These are phyloP conservation scores for Dendrolimus punctatus DNA, from an alignment of 1,140 invertebrate genomes.

Conservation along the genomic window DNA sequence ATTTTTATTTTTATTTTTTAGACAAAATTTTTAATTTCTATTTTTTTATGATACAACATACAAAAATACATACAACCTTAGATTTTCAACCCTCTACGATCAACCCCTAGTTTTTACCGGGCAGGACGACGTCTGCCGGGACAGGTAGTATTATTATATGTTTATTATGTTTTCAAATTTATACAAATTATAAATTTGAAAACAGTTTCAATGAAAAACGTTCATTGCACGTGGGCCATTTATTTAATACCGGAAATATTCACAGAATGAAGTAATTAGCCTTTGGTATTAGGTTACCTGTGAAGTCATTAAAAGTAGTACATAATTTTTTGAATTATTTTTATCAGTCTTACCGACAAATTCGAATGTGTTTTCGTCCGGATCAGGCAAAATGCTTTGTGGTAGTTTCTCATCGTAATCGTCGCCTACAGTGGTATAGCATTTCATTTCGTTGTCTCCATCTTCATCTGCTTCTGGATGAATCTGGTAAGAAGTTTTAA, in stretches of 20 bases:
- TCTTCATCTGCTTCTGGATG: background rate
- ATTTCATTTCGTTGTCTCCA: background rate
- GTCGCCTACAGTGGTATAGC: background rate
- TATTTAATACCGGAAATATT: constrained; percentile 6
- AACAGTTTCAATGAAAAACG: background rate
- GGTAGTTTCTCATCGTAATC: background rate
- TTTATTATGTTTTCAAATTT: no score
- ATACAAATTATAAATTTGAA: no score
- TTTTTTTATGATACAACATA: no score
- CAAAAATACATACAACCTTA: no score
- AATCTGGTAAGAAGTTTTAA: background rate
- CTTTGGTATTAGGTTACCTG: background rate
- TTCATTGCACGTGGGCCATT: background rate
- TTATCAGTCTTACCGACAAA: constrained; percentile 15
- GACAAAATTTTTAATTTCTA: no score
- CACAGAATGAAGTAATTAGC: background rate
- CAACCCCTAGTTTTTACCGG: no score
- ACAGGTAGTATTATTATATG: no score
- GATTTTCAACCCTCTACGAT: no score
- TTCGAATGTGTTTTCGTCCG: constrained; percentile 9
- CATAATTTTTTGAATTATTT: no score
- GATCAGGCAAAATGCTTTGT: constrained; percentile 20
- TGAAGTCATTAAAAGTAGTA: no score
- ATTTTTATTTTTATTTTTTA: no score
- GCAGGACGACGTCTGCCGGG: no score